Evolutionary conservation across 2,888 invertebrate species (phyloP).

Genomic region (Erpobdella octoculata): DNA sequence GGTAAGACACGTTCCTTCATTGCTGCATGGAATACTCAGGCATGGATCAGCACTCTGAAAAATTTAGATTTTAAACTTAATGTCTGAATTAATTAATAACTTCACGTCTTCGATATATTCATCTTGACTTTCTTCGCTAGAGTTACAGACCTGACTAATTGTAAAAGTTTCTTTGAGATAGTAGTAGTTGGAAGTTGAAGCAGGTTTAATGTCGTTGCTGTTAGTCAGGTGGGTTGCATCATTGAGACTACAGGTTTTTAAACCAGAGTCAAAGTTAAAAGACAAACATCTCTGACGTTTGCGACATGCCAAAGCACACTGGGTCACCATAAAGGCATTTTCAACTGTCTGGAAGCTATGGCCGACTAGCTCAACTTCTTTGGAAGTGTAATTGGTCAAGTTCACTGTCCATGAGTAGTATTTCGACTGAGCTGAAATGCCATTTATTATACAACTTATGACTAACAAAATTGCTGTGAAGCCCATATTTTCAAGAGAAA

Average conservation of each 20-base stretch:
- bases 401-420: slow-evolving; percentile 30
- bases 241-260: slow-evolving; percentile 42
- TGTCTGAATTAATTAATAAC: background rate
- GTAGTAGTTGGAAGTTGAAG: slow-evolving; percentile 37
- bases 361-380: slow-evolving; percentile 37
- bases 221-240: slow-evolving; percentile 39
- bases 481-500: too few species aligned
- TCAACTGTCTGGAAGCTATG: slow-evolving; percentile 35
- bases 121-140: too few species aligned
- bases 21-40: slow-evolving; percentile 42
- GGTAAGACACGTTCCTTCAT: slow-evolving; percentile 42
- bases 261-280: slow-evolving; percentile 41
- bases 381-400: slow-evolving; percentile 26
- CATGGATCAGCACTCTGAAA: slow-evolving; percentile 41
- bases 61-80: background rate
- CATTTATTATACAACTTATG: too few species aligned
- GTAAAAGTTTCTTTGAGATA: slow-evolving; percentile 41
- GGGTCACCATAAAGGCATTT: slow-evolving; percentile 39
- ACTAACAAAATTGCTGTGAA: too few species aligned
- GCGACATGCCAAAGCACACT: slow-evolving; percentile 45
- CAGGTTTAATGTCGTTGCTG: background rate
- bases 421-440: too few species aligned
- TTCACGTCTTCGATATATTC: too few species aligned
- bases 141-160: slow-evolving; percentile 43
- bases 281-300: slow-evolving; percentile 40